Percentiles rank a stretch among this genome's conserved stretches.
phyloP scores from a whole-genome alignment of 1,140 invertebrate genomes.

The Sitobion miscanthi region DNA sequence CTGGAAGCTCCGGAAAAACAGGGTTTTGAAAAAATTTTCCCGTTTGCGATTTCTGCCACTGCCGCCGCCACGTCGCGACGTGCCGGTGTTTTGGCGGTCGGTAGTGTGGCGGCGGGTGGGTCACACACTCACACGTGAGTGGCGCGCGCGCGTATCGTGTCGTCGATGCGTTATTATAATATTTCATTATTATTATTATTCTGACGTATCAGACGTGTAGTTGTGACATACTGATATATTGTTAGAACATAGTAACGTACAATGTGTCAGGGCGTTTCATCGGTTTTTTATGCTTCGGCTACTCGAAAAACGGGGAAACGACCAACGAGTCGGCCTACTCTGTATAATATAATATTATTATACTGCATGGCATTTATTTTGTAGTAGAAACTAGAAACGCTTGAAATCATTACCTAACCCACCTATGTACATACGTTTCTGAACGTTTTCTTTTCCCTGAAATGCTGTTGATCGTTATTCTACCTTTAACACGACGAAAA shows the following conservation, averaged over 20 bases:
- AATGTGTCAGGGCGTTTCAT: background rate
- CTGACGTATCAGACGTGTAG: background rate
- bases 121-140: background rate
- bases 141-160: background rate
- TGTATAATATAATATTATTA: background rate
- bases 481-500: background rate
- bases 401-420: background rate
- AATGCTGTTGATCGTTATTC: background rate
- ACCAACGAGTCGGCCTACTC: background rate
- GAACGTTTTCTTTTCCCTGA: background rate
- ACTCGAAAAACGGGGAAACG: background rate
- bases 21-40: background rate
- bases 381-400: background rate
- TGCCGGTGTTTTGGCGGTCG: background rate
- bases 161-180: background rate
- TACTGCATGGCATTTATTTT: background rate
- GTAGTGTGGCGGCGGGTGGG: background rate
- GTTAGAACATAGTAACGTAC: background rate
- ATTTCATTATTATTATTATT: conserved; percentile 15
- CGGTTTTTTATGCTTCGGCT: background rate
- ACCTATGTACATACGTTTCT: background rate
- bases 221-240: background rate
- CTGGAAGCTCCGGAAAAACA: background rate
- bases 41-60: background rate
- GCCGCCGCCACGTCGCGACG: background rate